Base-by-base conservation (phyloP, 92 coral and sea anemone genomes). In the Bergia puertoricense region DNA sequence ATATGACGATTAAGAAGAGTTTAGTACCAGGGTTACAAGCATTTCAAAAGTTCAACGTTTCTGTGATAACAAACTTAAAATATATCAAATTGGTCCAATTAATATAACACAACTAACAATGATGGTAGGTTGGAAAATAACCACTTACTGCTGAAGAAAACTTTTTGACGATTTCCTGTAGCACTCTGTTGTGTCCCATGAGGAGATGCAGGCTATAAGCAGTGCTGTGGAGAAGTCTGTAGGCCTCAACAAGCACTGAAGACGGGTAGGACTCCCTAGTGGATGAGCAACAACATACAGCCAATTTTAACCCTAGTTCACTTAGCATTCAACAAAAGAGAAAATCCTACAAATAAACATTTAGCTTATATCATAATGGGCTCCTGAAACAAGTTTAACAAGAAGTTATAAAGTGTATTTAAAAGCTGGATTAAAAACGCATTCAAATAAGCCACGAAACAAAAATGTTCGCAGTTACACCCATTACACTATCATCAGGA, bases 141-240 rank as follows among this genome's bases (percentile, higher is more conserved):
- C n/a, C 20, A 45, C 85, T 85, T 81, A 94, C 95, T 86, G 86
- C 93, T n/a, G 79, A 69, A 45, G 91, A 50, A 11, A 91, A 94
- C 77, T 85, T 82, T 14, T 77, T 39, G 65, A 93, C 86, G 30
- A 94, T 88, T 45, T 91, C 95, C 86, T 93, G 95, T 57, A 94
- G 88, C 36, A 86, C 76, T 39, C 56, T 78, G 86, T 94, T 94
- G 77, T 91, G 90, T 20, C 83, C 89, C 86, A 93, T 93, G 16
- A 94, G 76, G 42, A 88, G 81, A 77, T 94, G 91, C 67, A 94
- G 85, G 40, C 85, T 85, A 90, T 93, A 94, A 30, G 93, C 92
- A 10, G 93, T 90, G 76, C 98, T 93, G 42, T 89, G 93, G 40
- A 93, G 85, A 20, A 94, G 77, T 74, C 94, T 84, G 76, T 76